Base-by-base conservation (phyloP, 1,140 invertebrate species). In the Campoletis sonorensis region DNA sequence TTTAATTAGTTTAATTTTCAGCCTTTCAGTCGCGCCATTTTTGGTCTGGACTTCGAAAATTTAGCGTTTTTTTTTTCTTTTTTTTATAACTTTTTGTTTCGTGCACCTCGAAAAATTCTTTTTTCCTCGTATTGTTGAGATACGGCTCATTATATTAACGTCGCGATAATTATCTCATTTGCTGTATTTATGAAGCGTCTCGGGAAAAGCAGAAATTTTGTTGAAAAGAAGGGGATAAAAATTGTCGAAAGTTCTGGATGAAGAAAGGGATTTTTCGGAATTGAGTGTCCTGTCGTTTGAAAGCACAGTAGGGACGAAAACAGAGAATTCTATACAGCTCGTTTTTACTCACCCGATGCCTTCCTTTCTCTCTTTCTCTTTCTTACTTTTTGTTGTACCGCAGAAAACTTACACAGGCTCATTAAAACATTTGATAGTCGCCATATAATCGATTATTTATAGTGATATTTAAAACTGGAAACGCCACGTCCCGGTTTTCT, bases 401-500 rank as follows among this genome's bases (percentile, higher is more conserved):
- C 80, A 27, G 45, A 33, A 18, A 49, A 68, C 61, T n/a, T 27
- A 67, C 30, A 67, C 21, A 70, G 83, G 83, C 86, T 89, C 86
- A 88, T 89, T 89, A 88, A 87, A 86, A 84, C 86, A 71, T 87
- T 88, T 88, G 88, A 88, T 85, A 83, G 71, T 78, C 73, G 61
- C 85, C 88, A 85, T 89, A 89, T 88, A 89, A 89, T 88, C 86
- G 88, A 88, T 89, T 89, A 89, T 89, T 89, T 89, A 89, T 88
- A 85, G 86, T 83, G 88, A 85, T 86, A 87, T 86, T 87, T 85
- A 85, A 88, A 86, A 82, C 81, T 86, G 81, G 81, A 83, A 85
- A 81, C 67, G 84, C 81, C 80, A 73, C 82, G 80, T 30, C 21
- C 45, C 71, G 21, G 45, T 30, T 49, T 79, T 26, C 16, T 54